A percentile compares a stretch with the other conserved stretches of the same genome.
Conservation (phyloP, 2,797 vertebrate genomes). For the Coccyzus lansbergi region DNA sequence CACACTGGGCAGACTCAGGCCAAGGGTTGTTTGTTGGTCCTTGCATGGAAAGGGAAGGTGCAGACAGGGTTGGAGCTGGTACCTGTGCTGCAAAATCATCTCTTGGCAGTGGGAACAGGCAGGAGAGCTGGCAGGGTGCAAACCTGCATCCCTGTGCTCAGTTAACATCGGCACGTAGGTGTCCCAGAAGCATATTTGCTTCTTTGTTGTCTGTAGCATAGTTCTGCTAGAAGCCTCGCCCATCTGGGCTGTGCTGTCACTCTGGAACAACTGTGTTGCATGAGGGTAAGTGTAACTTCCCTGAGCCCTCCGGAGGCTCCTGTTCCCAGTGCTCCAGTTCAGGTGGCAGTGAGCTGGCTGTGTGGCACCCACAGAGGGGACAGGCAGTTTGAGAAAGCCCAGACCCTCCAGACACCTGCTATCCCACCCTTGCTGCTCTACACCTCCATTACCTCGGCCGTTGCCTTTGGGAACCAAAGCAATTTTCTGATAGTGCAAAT, state of each 20-base stretch:
- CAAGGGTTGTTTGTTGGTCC: not conserved
- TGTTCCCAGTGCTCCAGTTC: not conserved
- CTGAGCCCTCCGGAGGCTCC: accelerated
- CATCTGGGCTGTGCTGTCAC: accelerated
- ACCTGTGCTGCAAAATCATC: accelerated
- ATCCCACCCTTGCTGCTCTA: not conserved
- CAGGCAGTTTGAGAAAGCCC: not conserved
- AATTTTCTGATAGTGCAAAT: not conserved
- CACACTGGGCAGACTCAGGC: accelerated
- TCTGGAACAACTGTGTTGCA: accelerated
- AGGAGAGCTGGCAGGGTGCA: not conserved
- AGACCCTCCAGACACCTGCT: not conserved
- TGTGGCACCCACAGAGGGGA: accelerated
- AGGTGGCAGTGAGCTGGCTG: accelerated
- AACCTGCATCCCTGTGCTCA: not conserved
- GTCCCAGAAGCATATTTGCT: not conserved
- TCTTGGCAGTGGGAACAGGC: not conserved
- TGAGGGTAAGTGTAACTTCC: accelerated
- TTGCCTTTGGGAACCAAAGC: accelerated
- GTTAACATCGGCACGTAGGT: accelerated
- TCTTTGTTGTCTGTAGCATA: accelerated
- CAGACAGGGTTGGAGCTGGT: not conserved
- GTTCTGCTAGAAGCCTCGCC: not conserved
- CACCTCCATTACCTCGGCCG: not conserved
- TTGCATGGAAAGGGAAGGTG: accelerated